Evolutionary conservation across 2,888 invertebrate genomes (phyloP).

Genomic region (Trilocha varians): DNA sequence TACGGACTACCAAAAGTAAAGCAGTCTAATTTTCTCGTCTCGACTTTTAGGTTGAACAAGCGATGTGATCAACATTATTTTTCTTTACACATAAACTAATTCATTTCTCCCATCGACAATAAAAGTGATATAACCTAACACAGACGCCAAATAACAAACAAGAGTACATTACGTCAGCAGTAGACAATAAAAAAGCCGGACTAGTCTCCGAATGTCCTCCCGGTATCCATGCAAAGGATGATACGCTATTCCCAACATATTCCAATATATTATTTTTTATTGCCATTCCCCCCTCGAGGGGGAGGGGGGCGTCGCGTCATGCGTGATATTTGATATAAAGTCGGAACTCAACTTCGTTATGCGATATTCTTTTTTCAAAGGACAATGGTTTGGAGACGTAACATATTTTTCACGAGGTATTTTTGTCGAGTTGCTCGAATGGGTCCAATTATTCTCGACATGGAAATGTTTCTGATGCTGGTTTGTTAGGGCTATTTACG

Average conservation of each 20-base stretch:
- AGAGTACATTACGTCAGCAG: conserved; percentile 53
- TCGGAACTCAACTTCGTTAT: conserved; percentile 72
- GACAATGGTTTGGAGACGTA: conserved; percentile 63
- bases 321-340: conserved; percentile 74
- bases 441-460: conserved; percentile 65
- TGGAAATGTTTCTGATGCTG: conserved; percentile 47
- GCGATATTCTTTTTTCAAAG: conserved; percentile 71
- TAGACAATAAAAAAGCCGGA: conserved; percentile 68
- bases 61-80: too few species aligned
- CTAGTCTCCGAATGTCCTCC: conserved; percentile 59
- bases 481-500: conserved; percentile 46
- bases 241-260: conserved; percentile 74
- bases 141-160: conserved; percentile 45
- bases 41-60: too few species aligned
- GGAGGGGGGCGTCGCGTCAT: conserved; percentile 57
- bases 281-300: conserved; percentile 44
- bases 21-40: too few species aligned
- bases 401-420: conserved; percentile 65
- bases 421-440: conserved; percentile 53
- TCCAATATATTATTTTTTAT: conserved; percentile 76
- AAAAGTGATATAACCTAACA: conserved; percentile 13
- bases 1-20: too few species aligned
- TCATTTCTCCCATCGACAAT: conserved; percentile 36
- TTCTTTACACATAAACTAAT: neutral
- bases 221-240: conserved; percentile 62